Base-by-base conservation (phyloP, 2,888 invertebrate genomes). In the Cantharis lateralis region DNA sequence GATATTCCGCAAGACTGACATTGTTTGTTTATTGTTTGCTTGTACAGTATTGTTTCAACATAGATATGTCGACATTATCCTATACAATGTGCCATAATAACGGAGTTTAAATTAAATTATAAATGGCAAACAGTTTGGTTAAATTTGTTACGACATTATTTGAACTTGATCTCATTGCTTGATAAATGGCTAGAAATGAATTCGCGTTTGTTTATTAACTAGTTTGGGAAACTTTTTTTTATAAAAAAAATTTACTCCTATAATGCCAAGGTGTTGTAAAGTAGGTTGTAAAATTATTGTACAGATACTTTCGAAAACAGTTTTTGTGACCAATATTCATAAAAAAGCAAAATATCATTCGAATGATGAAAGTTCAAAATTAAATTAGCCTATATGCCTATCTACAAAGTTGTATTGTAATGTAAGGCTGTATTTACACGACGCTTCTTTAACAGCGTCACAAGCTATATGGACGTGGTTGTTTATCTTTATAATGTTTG, bases 1-100 rank as follows among this genome's bases (percentile, higher is more conserved):
- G 74, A 77, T 77, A 74, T 77, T 77, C 70, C 72, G 74, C 72
- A 79, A 79, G 76, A 71, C 62, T 69, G 72, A 63, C 26, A 64
- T 68, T 16, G 64, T 64, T n/a, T 48, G 48, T 68, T 68, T 68
- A 68, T 66, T 66, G 64, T 66, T 66, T n/a, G 24, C 16, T 66
- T n/a, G 13, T 15, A 24, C 64, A 13, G 64, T 66, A 66, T 66
- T 66, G 64, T 66, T 66, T 66, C 64, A 24, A 66, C 64, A 66
- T 10, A 24, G 24, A 66, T 66, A 66, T 66, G 64, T 66, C 64
- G 64, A 66, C 64, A 66, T 66, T 24, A 13, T 66, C 64, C n/a
- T 66, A 24, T 66, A 66, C 48, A 48, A 48, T 48, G 48, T 48
- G n/a, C 48, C 7, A 48, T n/a, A 48, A 48, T 48, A 48, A 48